Base-by-base conservation (phyloP, 1,140 invertebrate genomes). In the Apis dorsata region DNA sequence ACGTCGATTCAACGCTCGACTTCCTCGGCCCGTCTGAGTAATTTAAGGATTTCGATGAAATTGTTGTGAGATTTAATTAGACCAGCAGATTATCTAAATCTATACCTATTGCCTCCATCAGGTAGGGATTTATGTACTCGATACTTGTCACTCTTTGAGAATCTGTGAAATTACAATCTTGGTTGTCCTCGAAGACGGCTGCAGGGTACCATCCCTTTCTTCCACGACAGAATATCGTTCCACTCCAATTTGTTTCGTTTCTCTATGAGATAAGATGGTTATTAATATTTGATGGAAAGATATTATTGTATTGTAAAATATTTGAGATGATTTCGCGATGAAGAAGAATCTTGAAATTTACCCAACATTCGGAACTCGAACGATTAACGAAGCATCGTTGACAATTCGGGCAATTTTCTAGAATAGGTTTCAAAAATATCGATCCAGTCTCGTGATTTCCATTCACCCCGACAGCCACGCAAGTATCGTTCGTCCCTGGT, bases 181-280 rank as follows among this genome's bases (percentile, higher is more conserved):
- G 87, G 55, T 91, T 88, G 44, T 95, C 93, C 53, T 94, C 90
- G 86, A 95, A 96, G 28, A 95, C 90, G 0, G 96, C 95, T 9
- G 95, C 94, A 0, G 95, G 95, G 87, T 95, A 95, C 95, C 96
- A 96, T 49, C 95, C 95, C 71, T 93, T 89, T 28, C 91, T 92
- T 19, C 94, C 93, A 57, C 94, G 94, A 91, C 96, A 96, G 59
- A 94, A 94, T 15, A 96, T 94, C 28, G 94, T 94, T 62, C 96
- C 96, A 85, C 93, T 94, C 96, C 95, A 96, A 28, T 83, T 68
- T 3, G 82, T 86, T 57, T 85, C 78, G 28, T 86, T 88, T 70
- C 62, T 21, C 84, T 88, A 71, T 60, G 34, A 66, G 10, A 53
- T n/a, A 0, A 0, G 55, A 55, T 1, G 9, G 28, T 53, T 49